Base-by-base conservation (phyloP, 2,888 invertebrate species). In the Tortricodes alternella region DNA sequence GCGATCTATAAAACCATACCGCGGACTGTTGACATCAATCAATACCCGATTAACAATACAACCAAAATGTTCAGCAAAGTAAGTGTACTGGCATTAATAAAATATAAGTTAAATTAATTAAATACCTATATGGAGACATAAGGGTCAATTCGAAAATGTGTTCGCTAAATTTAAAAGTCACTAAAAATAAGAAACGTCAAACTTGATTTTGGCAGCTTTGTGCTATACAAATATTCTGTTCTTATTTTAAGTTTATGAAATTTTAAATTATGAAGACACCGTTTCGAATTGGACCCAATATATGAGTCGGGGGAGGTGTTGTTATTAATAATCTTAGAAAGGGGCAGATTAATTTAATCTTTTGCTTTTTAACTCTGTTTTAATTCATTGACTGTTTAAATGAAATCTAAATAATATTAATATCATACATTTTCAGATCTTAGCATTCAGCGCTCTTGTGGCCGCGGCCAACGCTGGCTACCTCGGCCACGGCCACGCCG, bases 381-480 rank as follows among this genome's bases (percentile, higher is more conserved):
- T 8, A 27, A 2, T n/a, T 9, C 2, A 9, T 3, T 8, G n/a
- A n/a, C 9, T 27, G 8, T 27, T 27, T 8, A 19, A n/a, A 18
- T 18, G 18, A 18, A n/a, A 18, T 37, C 5, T 0, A 9, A 38
- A 34, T 15, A 1, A 29, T n/a, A n/a, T n/a, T n/a, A 11, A n/a
- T n/a, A 16, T 15, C 9, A 3, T 8, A 15, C 13, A 2, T 24
- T 66, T 72, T 39, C 71, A 92, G 91, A 83, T 89, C 62, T 61
- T 90, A 65, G 77, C 85, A 55, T 68, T 91, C 60, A 72, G 82
- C 58, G 80, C 79, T 43, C 62, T 91, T 52, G 62, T 91, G 76
- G 80, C 83, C 23, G 76, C 90, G n/a, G 85, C 88, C 59, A 86
- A 78, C 64, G 92, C 91, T 38, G 91, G 92, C 27, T 72, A 68